A percentile compares a stretch with the other conserved stretches of the same genome.
phyloP scores from a whole-genome alignment of 2,113 vertebrate species.

The Apteryx mantelli region DNA sequence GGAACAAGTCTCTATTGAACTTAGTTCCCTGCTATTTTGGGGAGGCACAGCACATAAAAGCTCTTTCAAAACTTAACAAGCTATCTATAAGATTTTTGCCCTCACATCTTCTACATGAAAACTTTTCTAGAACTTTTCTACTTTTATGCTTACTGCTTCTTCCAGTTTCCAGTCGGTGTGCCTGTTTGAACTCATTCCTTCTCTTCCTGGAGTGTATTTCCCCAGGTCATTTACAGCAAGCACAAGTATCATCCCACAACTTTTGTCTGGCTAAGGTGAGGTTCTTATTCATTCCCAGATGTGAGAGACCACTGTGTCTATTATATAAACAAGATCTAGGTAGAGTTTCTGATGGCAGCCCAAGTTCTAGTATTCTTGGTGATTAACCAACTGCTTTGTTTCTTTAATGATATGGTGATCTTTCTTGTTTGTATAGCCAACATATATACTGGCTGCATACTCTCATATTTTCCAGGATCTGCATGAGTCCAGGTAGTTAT shows the following conservation, averaged over 20 bases:
- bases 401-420: not conserved
- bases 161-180: not conserved
- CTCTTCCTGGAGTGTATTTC: not conserved
- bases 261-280: not conserved
- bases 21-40: not conserved
- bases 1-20: not conserved
- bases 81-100: not conserved
- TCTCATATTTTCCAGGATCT: not conserved
- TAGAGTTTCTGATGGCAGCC: not conserved
- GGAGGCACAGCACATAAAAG: not conserved
- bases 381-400: not conserved
- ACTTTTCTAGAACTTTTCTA: not conserved
- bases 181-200: not conserved
- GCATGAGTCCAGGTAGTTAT: not conserved
- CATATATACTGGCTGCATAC: not conserved
- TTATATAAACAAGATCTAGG: not conserved
- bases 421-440: not conserved
- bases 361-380: not conserved
- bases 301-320: not conserved
- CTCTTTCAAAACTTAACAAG: not conserved
- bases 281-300: not conserved
- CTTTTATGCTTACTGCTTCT: not conserved
- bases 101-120: not conserved
- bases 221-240: not conserved
- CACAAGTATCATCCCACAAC: not conserved